Percentiles rank a stretch among this genome's conserved stretches.
phyloP scores from a whole-genome alignment of 2,797 vertebrate genomes.

The Etheostoma nigrum region DNA sequence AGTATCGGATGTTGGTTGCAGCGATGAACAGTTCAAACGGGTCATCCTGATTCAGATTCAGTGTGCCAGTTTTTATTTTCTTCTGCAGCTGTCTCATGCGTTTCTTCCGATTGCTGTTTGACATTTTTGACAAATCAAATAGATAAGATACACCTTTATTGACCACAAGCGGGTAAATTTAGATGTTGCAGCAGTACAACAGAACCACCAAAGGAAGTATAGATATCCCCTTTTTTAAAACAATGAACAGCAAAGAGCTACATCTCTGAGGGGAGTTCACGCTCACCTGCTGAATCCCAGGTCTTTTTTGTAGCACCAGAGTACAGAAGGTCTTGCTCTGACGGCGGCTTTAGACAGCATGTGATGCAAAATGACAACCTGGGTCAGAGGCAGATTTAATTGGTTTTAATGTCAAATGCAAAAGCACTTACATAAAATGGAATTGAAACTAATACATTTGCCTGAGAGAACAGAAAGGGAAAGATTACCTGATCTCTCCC shows the following conservation, averaged over 20 bases:
- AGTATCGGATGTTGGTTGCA: conserved; percentile 98
- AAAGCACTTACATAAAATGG: not conserved
- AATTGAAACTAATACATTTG: not conserved
- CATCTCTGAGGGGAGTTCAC: not conserved
- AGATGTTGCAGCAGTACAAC: too few relatives aligned
- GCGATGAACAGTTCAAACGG: conserved; percentile 97
- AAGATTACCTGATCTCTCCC: conserved; percentile 93
- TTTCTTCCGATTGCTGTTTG: conserved; percentile 94
- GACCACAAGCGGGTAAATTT: too few relatives aligned
- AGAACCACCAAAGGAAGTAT: too few relatives aligned
- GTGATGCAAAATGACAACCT: conserved; percentile 99
- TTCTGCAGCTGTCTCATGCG: conserved; percentile 98
- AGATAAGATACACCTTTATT: too few relatives aligned
- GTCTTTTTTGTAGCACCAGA: conserved; percentile 99
- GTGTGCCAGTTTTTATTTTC: conserved; percentile 94
- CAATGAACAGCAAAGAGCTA: not conserved
- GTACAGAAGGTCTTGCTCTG: conserved; percentile 93
- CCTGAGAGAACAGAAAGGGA: too few relatives aligned
- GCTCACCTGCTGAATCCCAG: conserved; percentile 96
- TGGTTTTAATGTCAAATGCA: not conserved
- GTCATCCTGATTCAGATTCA: conserved; percentile 95
- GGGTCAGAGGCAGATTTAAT: conserved; percentile 15
- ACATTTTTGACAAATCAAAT: conserved; percentile 21
- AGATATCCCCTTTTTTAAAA: too few relatives aligned
- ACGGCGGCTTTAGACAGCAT: conserved; percentile 97